A percentile compares a stretch with the other conserved stretches of the same genome.
Evolutionary conservation across 2,797 vertebrate genomes (phyloP).

Genomic region (Xenentodon cancila): DNA sequence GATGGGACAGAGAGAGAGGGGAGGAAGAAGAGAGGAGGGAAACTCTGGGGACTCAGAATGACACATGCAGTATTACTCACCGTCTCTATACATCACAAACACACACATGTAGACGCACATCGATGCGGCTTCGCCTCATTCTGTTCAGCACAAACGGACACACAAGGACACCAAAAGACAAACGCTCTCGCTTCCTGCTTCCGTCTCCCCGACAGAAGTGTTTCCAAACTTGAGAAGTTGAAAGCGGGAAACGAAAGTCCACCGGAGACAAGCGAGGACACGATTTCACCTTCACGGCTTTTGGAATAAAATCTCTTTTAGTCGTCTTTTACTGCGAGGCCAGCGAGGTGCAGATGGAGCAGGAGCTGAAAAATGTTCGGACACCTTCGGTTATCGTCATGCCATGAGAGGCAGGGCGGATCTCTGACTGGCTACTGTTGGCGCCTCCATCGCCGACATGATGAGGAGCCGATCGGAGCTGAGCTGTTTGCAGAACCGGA

Average conservation of each 20-base stretch:
- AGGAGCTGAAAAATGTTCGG: too few species aligned
- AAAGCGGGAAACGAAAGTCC: neutral
- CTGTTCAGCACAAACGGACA: conserved; percentile 35
- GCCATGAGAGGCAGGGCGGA: too few species aligned
- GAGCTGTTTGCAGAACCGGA: too few species aligned
- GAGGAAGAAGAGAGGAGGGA: conserved; percentile 44
- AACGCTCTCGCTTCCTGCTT: neutral
- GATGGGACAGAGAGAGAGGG: conserved; percentile 27
- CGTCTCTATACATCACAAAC: conserved; percentile 55
- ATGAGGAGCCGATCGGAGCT: too few species aligned
- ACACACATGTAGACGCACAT: conserved; percentile 36
- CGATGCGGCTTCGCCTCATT: conserved; percentile 13
- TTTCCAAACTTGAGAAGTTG: conserved; percentile 8
- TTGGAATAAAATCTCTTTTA: too few species aligned
- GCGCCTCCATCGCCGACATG: neutral
- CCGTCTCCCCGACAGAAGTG: conserved; percentile 3
- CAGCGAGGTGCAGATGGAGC: neutral
- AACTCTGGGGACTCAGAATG: conserved; percentile 66
- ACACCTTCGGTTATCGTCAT: too few species aligned
- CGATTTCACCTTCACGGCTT: too few species aligned
- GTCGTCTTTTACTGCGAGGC: too few species aligned
- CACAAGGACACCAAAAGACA: conserved; percentile 61
- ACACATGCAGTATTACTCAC: conserved; percentile 74
- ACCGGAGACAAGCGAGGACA: conserved; percentile 3
- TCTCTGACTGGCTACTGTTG: too few species aligned